Percentiles rank a stretch among this genome's conserved stretches.
Conservation (phyloP, 2,113 vertebrate species). For the Emydura subglobosa region DNA sequence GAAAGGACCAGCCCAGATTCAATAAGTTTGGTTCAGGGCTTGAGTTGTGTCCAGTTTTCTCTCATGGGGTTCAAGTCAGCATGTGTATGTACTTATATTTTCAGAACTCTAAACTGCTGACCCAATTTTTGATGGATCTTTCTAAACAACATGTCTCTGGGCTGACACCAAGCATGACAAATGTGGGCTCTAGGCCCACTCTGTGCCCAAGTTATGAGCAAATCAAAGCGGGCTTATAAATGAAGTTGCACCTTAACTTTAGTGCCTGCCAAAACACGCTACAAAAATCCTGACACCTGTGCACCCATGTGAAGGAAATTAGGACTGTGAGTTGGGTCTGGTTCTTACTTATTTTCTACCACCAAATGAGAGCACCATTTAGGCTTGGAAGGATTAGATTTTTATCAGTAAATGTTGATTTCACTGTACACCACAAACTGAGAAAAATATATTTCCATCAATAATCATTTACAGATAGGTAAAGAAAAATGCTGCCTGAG, state of each 20-base stretch:
- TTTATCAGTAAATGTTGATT: background rate
- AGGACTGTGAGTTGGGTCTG: background rate
- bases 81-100: background rate
- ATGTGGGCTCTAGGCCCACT: background rate
- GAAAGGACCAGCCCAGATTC: background rate
- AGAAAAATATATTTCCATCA: background rate
- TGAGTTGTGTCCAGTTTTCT: background rate
- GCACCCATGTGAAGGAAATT: background rate
- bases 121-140: background rate
- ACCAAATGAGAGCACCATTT: rapidly evolving
- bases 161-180: background rate
- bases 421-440: background rate
- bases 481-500: too few species aligned
- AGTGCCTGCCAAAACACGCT: background rate
- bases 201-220: background rate
- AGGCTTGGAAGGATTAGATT: background rate
- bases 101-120: background rate
- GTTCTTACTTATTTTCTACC: background rate
- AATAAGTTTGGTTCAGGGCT: background rate
- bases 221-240: background rate
- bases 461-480: background rate
- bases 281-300: background rate
- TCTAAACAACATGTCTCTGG: background rate
- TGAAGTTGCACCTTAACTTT: background rate
- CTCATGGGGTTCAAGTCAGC: too few species aligned